These are phyloP conservation scores for Mylabris sibirica DNA, from an alignment of 2,888 invertebrate species.

Conservation along the genomic window DNA sequence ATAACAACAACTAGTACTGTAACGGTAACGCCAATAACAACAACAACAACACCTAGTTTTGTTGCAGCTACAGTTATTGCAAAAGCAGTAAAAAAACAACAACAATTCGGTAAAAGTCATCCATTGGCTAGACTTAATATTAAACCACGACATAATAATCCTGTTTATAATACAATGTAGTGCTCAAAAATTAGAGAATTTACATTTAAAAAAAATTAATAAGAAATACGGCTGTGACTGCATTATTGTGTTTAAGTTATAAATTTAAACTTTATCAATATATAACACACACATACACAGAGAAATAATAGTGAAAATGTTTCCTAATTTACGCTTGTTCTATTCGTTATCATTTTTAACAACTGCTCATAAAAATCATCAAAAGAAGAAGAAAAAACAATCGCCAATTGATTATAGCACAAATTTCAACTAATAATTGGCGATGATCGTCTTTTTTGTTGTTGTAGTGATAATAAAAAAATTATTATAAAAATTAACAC, in stretches of 20 bases:
- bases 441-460: constrained; percentile 24
- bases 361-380: not conserved
- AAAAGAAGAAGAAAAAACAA: too few species aligned
- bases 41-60: constrained; percentile 58
- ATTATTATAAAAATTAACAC: constrained; percentile 19
- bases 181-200: constrained; percentile 45
- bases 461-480: constrained; percentile 26
- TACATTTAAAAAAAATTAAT: constrained; percentile 35
- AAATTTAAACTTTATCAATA: not conserved
- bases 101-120: constrained; percentile 92
- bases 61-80: constrained; percentile 74
- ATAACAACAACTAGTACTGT: constrained; percentile 51
- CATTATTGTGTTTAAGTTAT: constrained; percentile 37
- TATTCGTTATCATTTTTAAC: not conserved
- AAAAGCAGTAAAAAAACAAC: constrained; percentile 74
- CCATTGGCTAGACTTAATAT: constrained; percentile 87
- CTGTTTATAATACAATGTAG: constrained; percentile 92
- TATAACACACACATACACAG: not conserved
- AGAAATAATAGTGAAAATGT: not conserved
- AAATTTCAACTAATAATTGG: not conserved
- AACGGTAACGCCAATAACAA: constrained; percentile 59
- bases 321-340: not conserved
- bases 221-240: constrained; percentile 51
- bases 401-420: not conserved
- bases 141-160: constrained; percentile 79